phyloP scores from a whole-genome alignment of 2,888 invertebrate genomes.

The Melanostoma scalare region DNA sequence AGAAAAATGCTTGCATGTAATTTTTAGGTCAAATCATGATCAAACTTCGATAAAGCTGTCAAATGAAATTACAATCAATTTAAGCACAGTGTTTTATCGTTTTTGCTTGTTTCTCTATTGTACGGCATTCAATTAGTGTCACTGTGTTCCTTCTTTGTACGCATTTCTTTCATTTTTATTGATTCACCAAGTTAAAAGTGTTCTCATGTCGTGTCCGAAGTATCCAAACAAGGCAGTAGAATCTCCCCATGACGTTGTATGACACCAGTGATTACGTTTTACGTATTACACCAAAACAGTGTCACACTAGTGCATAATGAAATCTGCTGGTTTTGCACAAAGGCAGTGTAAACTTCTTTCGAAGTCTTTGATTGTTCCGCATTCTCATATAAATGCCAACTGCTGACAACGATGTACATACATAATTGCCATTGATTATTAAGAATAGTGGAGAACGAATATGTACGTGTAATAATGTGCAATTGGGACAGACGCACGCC shows the following conservation, averaged over 20 bases:
- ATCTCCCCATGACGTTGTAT: constrained; percentile 26
- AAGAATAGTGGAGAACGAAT: constrained; percentile 37
- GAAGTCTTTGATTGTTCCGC: constrained; percentile 55
- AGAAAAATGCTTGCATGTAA: neutral
- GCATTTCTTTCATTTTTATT: constrained; percentile 32
- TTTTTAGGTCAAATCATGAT: constrained; percentile 45
- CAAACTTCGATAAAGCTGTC: constrained; percentile 60
- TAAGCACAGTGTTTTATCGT: constrained; percentile 2
- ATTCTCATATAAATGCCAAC: constrained; percentile 46
- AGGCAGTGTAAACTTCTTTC: constrained; percentile 1
- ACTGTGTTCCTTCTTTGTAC: constrained; percentile 8
- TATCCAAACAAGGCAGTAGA: constrained; percentile 9
- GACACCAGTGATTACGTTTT: constrained; percentile 30
- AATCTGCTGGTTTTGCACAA: constrained; percentile 34
- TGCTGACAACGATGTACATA: constrained; percentile 32
- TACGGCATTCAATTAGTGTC: constrained; percentile 59
- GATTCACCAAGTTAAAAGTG: constrained; percentile 60
- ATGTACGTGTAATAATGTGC: constrained; percentile 26
- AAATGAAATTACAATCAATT: constrained; percentile 43
- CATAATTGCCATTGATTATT: constrained; percentile 54
- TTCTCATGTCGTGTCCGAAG: constrained; percentile 40
- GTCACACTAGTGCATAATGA: constrained; percentile 24
- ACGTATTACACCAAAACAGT: neutral
- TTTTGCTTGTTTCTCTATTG: constrained; percentile 17
- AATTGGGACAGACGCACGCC: constrained; percentile 50